phyloP scores from a whole-genome alignment of 1,140 invertebrate genomes.

The Drosophila nigromelanica region DNA sequence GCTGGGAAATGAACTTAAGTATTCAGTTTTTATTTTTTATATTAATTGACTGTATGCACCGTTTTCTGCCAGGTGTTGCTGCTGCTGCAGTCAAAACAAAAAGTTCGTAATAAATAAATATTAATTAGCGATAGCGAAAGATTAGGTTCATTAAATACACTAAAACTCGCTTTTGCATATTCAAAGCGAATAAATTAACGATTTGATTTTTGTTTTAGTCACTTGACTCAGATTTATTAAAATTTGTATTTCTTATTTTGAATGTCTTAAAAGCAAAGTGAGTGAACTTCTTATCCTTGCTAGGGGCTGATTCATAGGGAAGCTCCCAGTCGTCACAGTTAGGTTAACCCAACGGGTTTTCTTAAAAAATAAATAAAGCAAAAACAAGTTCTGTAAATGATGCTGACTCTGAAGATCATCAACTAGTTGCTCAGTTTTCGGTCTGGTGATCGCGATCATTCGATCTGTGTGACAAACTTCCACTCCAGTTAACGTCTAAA shows the following conservation, averaged over 20 bases:
- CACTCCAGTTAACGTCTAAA: conserved; percentile 27
- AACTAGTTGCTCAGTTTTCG: conserved; percentile 1
- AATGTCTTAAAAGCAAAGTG: background rate
- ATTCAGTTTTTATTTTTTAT: too few relatives aligned
- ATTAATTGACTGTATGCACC: background rate
- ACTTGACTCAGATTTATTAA: too few relatives aligned
- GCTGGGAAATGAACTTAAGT: too few relatives aligned
- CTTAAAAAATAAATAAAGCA: background rate
- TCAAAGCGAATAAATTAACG: conserved; percentile 37
- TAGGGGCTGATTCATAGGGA: conserved; percentile 5
- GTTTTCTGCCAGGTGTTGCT: background rate
- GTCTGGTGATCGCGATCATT: conserved; percentile 6
- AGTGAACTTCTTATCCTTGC: conserved; percentile 20
- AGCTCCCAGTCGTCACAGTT: background rate
- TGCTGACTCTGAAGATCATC: conserved; percentile 8
- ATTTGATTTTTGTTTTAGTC: conserved; percentile 12
- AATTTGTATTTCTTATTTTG: too few relatives aligned
- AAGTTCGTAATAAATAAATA: conserved; percentile 48
- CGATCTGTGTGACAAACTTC: conserved; percentile 20
- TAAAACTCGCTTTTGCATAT: conserved; percentile 19
- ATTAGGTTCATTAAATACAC: conserved; percentile 45
- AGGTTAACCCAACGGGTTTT: background rate
- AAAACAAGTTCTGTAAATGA: conserved; percentile 5
- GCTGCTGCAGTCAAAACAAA: conserved; percentile 17
- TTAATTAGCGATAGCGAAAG: conserved; percentile 44